These are phyloP conservation scores for Loripinus fragilis DNA, from an alignment of 2,888 invertebrate species.

Conservation along the genomic window DNA sequence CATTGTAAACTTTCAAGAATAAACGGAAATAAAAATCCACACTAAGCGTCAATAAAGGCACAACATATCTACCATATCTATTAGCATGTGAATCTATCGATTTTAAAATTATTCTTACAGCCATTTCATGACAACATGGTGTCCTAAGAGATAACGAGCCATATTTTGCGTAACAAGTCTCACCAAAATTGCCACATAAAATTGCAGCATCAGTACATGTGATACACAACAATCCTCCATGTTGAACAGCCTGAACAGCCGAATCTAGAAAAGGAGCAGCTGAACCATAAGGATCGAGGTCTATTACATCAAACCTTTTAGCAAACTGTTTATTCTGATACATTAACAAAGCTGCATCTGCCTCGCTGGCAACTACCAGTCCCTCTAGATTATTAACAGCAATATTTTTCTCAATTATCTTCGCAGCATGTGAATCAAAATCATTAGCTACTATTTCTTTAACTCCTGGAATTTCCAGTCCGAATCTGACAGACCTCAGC, in stretches of 20 bases:
- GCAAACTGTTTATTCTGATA: constrained; percentile 86
- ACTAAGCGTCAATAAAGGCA: constrained; percentile 94
- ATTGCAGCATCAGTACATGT: constrained; percentile 99
- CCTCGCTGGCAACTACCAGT: constrained; percentile 90
- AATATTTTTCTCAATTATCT: constrained; percentile 93
- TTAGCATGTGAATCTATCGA: constrained; percentile 96
- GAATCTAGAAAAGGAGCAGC: constrained; percentile 92
- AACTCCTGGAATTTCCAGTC: constrained; percentile 94
- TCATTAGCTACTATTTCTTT: constrained; percentile 93
- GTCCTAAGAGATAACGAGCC: constrained; percentile 94
- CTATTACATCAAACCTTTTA: constrained; percentile 93
- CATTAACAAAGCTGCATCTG: constrained; percentile 89
- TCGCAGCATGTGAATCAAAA: constrained; percentile 91
- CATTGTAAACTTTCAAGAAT: constrained; percentile 92
- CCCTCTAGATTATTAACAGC: constrained; percentile 89
- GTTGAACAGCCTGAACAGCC: constrained; percentile 80
- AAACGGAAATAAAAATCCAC: constrained; percentile 98
- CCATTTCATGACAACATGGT: constrained; percentile 94
- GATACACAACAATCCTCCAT: constrained; percentile 92
- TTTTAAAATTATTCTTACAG: constrained; percentile 95
- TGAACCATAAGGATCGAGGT: constrained; percentile 98
- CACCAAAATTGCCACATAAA: constrained; percentile 96
- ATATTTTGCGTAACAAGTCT: constrained; percentile 97
- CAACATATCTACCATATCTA: constrained; percentile 95
- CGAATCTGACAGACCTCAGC: constrained; percentile 96